Evolutionary conservation across 2,113 vertebrate genomes (phyloP).

Genomic region (Pteropus alecto): DNA sequence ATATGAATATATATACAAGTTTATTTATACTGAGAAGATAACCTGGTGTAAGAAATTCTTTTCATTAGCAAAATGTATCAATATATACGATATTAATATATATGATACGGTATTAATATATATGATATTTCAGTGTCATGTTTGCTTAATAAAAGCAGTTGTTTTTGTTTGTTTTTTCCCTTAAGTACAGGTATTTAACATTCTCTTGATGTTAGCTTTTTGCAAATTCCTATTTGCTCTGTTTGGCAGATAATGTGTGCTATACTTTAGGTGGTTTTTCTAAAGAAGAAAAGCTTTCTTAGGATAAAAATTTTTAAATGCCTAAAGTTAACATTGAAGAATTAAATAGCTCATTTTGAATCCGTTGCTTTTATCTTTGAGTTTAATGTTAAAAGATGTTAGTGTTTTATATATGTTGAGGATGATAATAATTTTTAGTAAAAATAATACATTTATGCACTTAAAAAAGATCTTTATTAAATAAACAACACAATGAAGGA

Average conservation of each 20-base stretch:
- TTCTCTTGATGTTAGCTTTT: neutral
- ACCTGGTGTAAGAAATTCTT: neutral
- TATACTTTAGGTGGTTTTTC: neutral
- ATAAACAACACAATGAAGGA: neutral
- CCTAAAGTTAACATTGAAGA: neutral
- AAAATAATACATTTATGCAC: neutral
- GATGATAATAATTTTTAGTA: neutral
- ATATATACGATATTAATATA: constrained; percentile 16
- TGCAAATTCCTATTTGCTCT: neutral
- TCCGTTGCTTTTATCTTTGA: neutral
- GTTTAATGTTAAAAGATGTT: neutral
- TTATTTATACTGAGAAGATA: neutral
- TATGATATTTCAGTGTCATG: neutral
- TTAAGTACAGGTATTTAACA: constrained; percentile 13
- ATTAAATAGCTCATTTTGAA: neutral
- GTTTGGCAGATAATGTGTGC: neutral
- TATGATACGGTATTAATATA: constrained; percentile 20
- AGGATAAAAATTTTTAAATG: neutral
- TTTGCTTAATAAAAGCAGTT: neutral
- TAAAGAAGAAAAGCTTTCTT: neutral
- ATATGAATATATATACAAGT: neutral
- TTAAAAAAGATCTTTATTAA: neutral
- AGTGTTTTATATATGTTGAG: neutral
- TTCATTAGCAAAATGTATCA: neutral
- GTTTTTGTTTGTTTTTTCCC: neutral